Evolutionary conservation across 2,797 vertebrate species (phyloP).

Genomic region (Peromyscus attwateri): DNA sequence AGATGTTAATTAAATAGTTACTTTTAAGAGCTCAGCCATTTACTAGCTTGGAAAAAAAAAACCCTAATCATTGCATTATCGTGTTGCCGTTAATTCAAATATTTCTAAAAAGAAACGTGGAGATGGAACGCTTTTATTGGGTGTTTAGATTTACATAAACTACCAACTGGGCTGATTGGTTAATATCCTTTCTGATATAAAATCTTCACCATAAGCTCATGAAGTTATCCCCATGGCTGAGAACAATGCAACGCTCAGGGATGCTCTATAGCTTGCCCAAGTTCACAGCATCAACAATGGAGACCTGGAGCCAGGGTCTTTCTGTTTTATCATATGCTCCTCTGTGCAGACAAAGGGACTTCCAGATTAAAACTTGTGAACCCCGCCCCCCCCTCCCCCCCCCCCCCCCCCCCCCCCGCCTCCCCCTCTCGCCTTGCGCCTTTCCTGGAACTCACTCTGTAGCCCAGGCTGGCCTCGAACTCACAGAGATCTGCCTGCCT

Average conservation of each 20-base stretch:
- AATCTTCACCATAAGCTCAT: neutral
- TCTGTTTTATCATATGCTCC: neutral
- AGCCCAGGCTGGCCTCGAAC: no score
- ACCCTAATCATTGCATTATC: constrained; percentile 6
- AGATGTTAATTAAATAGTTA: constrained; percentile 79
- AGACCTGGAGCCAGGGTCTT: neutral
- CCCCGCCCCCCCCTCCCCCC: no score
- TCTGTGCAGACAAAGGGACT: neutral
- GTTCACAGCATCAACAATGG: neutral
- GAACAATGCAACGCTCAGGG: neutral
- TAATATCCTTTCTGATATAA: neutral
- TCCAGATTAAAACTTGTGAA: neutral
- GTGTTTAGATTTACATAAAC: constrained; percentile 44
- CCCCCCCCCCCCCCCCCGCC: no score
- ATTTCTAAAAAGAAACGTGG: constrained; percentile 59
- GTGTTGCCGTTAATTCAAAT: constrained; percentile 49
- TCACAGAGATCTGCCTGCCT: no score
- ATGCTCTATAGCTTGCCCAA: neutral
- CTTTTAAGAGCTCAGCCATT: constrained; percentile 67
- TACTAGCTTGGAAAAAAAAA: constrained; percentile 46
- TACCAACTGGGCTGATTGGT: neutral
- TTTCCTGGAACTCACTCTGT: no score
- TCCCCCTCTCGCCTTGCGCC: no score
- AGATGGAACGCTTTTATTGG: neutral
- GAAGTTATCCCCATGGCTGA: neutral